Conservation (phyloP, 2,113 vertebrate species). For the Hemibagrus wyckioides region DNA sequence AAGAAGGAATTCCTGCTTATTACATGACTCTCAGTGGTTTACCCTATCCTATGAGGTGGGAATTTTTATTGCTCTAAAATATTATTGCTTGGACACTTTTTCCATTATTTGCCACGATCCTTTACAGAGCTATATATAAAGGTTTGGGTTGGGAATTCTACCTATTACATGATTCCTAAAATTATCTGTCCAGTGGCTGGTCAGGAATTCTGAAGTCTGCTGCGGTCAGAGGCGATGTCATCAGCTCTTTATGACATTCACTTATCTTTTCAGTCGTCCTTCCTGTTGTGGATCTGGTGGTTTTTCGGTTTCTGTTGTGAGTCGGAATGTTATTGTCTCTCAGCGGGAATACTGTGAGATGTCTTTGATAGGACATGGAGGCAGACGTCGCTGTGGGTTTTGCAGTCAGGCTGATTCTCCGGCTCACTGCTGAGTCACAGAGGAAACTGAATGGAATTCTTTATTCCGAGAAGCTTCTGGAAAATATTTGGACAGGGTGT, state of each 20-base stretch:
- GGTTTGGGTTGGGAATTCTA: background rate
- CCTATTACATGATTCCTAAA: background rate
- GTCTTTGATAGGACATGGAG: constrained; percentile 48
- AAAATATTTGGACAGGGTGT: constrained; percentile 23
- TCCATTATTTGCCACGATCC: background rate
- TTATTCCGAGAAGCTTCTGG: constrained; percentile 19
- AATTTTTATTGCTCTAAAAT: background rate
- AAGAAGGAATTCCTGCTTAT: background rate
- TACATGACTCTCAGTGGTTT: background rate
- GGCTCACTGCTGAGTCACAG: constrained; percentile 22
- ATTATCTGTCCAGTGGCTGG: background rate
- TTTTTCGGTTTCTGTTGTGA: constrained; percentile 21
- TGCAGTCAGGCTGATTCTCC: constrained; percentile 40
- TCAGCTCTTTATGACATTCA: background rate
- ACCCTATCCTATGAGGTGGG: background rate
- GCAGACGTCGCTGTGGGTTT: constrained; percentile 61
- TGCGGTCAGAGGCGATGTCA: background rate
- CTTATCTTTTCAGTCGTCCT: background rate
- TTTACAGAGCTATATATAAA: background rate
- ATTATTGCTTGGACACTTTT: background rate
- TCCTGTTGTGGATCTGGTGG: background rate
- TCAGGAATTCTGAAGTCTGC: background rate
- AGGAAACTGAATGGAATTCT: constrained; percentile 31
- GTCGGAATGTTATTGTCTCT: constrained; percentile 31
- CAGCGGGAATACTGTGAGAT: constrained; percentile 8